These are phyloP conservation scores for Chymomyza fuscimana DNA, from an alignment of 2,888 invertebrate species.

Conservation along the genomic window DNA sequence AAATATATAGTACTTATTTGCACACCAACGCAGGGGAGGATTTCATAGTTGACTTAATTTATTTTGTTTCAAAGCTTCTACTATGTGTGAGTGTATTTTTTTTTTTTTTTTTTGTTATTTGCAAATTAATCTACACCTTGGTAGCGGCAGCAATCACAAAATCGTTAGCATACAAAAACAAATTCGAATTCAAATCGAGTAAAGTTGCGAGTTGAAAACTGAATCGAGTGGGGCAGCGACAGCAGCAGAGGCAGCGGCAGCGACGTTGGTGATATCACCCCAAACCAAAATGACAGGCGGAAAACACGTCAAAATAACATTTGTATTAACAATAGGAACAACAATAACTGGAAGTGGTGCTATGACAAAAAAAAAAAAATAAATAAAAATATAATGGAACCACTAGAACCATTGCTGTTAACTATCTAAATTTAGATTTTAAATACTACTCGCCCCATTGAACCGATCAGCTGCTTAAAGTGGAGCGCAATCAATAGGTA, in stretches of 20 bases:
- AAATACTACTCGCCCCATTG: slow-evolving; percentile 5
- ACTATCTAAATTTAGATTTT: slow-evolving; percentile 57
- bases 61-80: background rate
- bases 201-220: slow-evolving; percentile 15
- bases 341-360: slow-evolving; percentile 15
- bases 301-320: slow-evolving; percentile 61
- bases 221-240: background rate
- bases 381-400: slow-evolving; percentile 9
- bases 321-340: slow-evolving; percentile 58
- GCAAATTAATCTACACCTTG: slow-evolving; percentile 7
- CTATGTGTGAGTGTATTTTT: background rate
- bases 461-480: background rate
- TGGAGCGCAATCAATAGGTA: background rate
- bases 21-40: background rate
- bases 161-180: slow-evolving; percentile 46
- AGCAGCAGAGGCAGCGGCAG: too few relatives aligned
- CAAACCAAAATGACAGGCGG: slow-evolving; percentile 45
- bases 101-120: background rate
- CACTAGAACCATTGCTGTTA: slow-evolving; percentile 30
- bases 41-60: background rate
- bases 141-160: slow-evolving; percentile 13
- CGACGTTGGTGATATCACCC: slow-evolving; percentile 56
- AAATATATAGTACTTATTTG: background rate
- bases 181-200: background rate
- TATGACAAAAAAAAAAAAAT: slow-evolving; percentile 22